Evolutionary conservation across 2,113 vertebrate species (phyloP).

Genomic region (Arizona elegans): DNA sequence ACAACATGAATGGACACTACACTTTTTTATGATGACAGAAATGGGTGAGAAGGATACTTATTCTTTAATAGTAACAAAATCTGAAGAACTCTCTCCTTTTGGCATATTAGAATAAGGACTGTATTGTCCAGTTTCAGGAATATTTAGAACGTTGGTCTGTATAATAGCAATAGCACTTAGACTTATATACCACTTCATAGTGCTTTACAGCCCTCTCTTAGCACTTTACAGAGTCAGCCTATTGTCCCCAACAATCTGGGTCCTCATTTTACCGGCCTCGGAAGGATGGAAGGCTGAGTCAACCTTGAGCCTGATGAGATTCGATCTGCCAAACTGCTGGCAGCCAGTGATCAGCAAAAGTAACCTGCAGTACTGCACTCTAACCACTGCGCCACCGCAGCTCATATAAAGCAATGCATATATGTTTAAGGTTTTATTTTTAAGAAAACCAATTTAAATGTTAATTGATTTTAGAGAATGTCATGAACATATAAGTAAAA

Average conservation of each 20-base stretch:
- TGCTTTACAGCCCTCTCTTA: too few species aligned
- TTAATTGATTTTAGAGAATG: background rate
- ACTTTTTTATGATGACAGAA: background rate
- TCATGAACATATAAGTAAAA: background rate
- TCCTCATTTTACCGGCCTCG: too few species aligned
- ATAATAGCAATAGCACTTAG: too few species aligned
- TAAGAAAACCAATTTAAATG: background rate
- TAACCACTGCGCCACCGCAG: too few species aligned
- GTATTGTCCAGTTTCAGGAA: background rate
- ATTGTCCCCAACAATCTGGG: too few species aligned
- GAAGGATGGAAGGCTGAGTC: too few species aligned
- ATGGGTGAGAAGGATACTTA: background rate
- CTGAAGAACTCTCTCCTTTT: background rate
- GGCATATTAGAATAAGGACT: background rate
- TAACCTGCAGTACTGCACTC: too few species aligned
- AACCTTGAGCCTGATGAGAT: too few species aligned
- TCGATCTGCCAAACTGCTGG: too few species aligned
- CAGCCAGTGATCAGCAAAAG: too few species aligned
- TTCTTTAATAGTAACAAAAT: background rate
- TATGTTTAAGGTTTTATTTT: background rate
- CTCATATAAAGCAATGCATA: background rate
- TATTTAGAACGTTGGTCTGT: background rate
- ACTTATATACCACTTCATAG: too few species aligned
- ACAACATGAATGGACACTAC: background rate
- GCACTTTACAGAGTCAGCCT: too few species aligned